Conservation (phyloP, 2,797 vertebrate genomes). For the Liparis tanakae region DNA sequence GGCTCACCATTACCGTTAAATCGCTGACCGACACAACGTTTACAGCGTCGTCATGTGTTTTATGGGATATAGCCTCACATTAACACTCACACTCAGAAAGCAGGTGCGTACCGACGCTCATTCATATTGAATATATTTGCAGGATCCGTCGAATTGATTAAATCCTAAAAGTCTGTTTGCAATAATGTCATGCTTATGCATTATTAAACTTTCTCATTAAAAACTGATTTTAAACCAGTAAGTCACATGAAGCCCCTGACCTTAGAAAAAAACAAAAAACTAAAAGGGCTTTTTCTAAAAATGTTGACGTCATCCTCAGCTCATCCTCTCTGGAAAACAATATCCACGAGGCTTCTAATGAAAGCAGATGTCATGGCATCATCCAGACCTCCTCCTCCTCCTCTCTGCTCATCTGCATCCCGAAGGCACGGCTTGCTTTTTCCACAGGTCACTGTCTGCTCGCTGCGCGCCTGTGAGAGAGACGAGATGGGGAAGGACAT, state of each 20-base stretch:
- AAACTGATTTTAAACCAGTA: conserved; percentile 12
- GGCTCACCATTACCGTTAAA: conserved; percentile 60
- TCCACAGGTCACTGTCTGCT: conserved; percentile 63
- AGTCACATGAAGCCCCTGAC: conserved; percentile 20
- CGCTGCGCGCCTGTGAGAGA: conserved; percentile 46
- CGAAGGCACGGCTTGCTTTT: conserved; percentile 43
- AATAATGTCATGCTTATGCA: conserved; percentile 37
- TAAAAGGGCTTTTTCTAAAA: neutral
- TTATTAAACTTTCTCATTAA: conserved; percentile 56
- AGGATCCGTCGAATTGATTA: conserved; percentile 42
- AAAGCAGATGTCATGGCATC: conserved; percentile 31
- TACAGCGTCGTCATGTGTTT: conserved; percentile 40
- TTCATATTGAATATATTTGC: conserved; percentile 44
- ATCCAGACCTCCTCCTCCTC: conserved; percentile 34
- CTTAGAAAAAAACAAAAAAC: conserved; percentile 25
- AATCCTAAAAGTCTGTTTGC: conserved; percentile 38
- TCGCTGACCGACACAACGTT: conserved; percentile 63
- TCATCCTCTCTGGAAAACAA: conserved; percentile 18
- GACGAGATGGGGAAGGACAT: conserved; percentile 59
- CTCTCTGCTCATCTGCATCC: conserved; percentile 44
- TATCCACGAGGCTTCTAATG: conserved; percentile 18
- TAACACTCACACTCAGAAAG: conserved; percentile 1
- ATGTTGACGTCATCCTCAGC: conserved; percentile 13
- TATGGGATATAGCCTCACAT: conserved; percentile 27
- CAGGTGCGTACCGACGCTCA: neutral